Evolutionary conservation across 2,797 vertebrate species (phyloP), one percentile per base, ranked within the genome.

Genomic region (Sphenodon punctatus): DNA sequence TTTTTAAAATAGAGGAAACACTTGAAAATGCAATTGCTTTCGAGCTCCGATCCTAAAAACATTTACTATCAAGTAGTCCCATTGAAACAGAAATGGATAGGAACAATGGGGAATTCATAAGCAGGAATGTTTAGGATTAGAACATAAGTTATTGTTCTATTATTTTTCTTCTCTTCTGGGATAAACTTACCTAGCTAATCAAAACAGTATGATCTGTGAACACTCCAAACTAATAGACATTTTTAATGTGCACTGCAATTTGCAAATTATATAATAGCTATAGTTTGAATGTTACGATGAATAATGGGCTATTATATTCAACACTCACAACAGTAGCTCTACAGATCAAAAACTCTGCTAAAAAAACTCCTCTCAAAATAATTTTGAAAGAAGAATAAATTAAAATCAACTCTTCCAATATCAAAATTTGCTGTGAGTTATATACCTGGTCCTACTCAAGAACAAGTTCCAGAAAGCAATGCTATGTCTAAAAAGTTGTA

Each of bases 351-450:
- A 27, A 27, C 51, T 27, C 27, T 77, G 38, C 43, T 53, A 61
- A 67, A 22, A 76, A 70, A 83, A 34, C 1, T 59, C 14, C 49
- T 65, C n/a, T n/a, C n/a, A n/a, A n/a, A 34, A 48, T 7, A 66
- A 79, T 5, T 4, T 25, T 27, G n/a, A 51, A 16, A 27, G 27
- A 51, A 14, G n/a, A 51, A 51, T 16, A 51, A 20, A 67, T 13
- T 0, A 1, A 11, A 0, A 1, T 27, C 27, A 30, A 53, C 53
- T 17, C 27, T 3, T 53, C 51, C 27, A 27, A 27, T 27, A 19
- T n/a, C 8, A 53, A 10, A 8, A 51, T 30, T 53, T 53, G 15
- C 30, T 53, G 27, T 10, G 27, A 53, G 51, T 14, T 8, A 51
- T 49, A 23, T 46, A 51, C 65, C 46, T 5, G 1, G 4, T 0